These are phyloP conservation scores for Talpa occidentalis DNA, from an alignment of 2,113 vertebrate genomes.

Conservation along the genomic window DNA sequence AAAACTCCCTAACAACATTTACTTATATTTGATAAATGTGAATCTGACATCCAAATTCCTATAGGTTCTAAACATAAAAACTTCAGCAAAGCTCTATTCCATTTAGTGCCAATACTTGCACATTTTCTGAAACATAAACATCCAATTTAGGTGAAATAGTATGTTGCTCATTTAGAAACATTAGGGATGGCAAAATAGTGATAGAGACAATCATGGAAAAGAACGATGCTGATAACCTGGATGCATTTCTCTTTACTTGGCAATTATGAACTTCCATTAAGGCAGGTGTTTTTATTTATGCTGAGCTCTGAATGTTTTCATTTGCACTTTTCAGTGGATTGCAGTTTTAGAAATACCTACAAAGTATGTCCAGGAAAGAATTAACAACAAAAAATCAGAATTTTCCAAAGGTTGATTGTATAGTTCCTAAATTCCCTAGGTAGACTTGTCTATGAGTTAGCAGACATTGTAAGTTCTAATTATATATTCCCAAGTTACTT, in stretches of 20 bases:
- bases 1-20: not conserved
- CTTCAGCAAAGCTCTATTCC: not conserved
- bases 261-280: not conserved
- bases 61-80: not conserved
- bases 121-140: constrained; percentile 26
- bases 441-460: not conserved
- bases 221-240: not conserved
- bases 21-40: not conserved
- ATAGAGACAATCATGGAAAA: not conserved
- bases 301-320: constrained; percentile 11
- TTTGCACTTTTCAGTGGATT: constrained; percentile 35
- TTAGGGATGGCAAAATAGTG: not conserved
- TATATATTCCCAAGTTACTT: not conserved
- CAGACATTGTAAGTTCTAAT: not conserved
- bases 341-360: constrained; percentile 54
- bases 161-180: constrained; percentile 35
- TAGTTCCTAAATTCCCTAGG: not conserved
- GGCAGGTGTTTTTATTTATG: constrained; percentile 45
- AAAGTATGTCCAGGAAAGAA: not conserved
- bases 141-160: not conserved
- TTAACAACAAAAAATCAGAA: not conserved
- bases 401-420: not conserved
- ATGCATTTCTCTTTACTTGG: not conserved
- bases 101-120: not conserved
- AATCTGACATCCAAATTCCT: not conserved